These are phyloP conservation scores for Spongilla lacustris DNA, from an alignment of 37 sponge, comb jelly and placozoan genomes.

Conservation along the genomic window DNA sequence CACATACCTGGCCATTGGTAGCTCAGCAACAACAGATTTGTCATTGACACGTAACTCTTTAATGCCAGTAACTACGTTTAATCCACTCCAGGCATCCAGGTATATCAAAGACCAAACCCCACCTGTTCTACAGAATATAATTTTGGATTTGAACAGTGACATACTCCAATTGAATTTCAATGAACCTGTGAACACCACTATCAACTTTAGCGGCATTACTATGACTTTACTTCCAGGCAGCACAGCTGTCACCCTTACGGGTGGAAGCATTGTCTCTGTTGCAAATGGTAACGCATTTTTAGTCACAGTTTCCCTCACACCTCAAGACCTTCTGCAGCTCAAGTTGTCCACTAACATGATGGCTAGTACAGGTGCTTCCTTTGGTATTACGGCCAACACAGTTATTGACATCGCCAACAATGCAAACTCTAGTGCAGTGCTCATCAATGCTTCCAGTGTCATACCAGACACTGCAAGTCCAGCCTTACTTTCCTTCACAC, in stretches of 20 bases:
- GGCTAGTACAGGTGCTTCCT: constrained; percentile 42
- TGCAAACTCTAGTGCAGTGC: neutral
- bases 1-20: constrained; percentile 64
- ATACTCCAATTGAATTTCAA: constrained; percentile 58
- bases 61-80: constrained; percentile 11
- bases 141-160: constrained; percentile 64
- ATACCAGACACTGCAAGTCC: constrained; percentile 67
- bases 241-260: constrained; percentile 36
- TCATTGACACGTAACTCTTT: constrained; percentile 64
- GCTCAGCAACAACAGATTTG: constrained; percentile 63
- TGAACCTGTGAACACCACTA: constrained; percentile 72
- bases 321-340: constrained; percentile 50
- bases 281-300: constrained; percentile 15
- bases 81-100: constrained; percentile 40
- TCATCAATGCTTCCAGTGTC: constrained; percentile 23
- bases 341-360: constrained; percentile 50
- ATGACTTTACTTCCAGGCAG: constrained; percentile 25
- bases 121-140: constrained; percentile 64
- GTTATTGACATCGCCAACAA: constrained; percentile 60
- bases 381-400: constrained; percentile 21
- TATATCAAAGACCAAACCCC: constrained; percentile 63
- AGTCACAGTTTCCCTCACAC: constrained; percentile 41
- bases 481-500: constrained; percentile 50
- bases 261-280: constrained; percentile 32
- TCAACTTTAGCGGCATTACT: constrained; percentile 25